phyloP scores from a whole-genome alignment of 2,113 vertebrate genomes.

The Xenopus borealis region DNA sequence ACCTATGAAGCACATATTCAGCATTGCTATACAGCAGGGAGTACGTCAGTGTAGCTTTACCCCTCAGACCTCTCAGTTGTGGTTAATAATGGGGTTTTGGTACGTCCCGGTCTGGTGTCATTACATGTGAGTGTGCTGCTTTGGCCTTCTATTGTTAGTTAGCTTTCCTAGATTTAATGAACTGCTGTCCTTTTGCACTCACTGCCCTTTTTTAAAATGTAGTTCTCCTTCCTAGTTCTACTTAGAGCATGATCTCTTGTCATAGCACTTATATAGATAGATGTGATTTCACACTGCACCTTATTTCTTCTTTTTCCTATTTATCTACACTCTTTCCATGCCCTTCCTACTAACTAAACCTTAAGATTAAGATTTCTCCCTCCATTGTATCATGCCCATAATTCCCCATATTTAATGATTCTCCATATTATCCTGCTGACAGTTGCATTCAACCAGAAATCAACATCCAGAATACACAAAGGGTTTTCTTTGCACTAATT shows the following conservation, averaged over 20 bases:
- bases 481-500: no score
- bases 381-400: no score
- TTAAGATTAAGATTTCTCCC: no score
- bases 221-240: background rate
- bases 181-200: background rate
- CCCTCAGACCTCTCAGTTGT: background rate
- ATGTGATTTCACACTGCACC: conserved; percentile 24
- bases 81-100: background rate
- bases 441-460: no score
- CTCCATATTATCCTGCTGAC: no score
- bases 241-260: background rate
- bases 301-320: conserved; percentile 12
- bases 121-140: background rate
- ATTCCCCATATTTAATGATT: no score
- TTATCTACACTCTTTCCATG: no score
- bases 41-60: background rate
- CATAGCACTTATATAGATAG: conserved; percentile 33
- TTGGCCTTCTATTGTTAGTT: background rate
- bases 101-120: background rate
- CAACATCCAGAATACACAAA: no score
- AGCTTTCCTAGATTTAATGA: no score
- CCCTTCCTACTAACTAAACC: no score
- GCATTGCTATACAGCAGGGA: background rate
- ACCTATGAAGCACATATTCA: background rate
- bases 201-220: background rate